Base-by-base conservation (phyloP, 2,797 vertebrate species). In the Glyptemys insculpta region DNA sequence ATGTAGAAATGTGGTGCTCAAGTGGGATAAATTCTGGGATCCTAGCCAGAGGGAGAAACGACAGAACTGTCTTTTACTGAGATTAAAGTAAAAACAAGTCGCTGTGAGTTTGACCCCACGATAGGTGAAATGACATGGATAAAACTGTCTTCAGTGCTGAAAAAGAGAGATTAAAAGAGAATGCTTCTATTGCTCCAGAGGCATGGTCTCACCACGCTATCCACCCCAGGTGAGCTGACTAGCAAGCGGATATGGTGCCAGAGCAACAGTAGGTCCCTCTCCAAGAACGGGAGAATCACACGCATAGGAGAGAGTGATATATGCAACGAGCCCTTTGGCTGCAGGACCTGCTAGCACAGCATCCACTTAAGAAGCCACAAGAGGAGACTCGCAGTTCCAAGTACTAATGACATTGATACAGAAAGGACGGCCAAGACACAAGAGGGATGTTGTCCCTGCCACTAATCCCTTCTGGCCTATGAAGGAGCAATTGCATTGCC, bases 61-160 rank as follows among this genome's bases (percentile, higher is more conserved):
- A 65, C 91, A 94, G 78, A 86, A 19, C 74, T 68, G 29, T 10
- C 49, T 88, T 92, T 91, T 96, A n/a, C 84, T 11, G 57, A 95
- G 87, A 93, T 87, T n/a, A 95, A 96, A 94, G 34, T 31, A 93
- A 83, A 92, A n/a, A 47, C 11, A 34, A 85, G 53, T 49, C 10
- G 0, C 65, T 78, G 14, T 91, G 59, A 54, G 88, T 68, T 47
- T 78, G 65, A 54, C 62, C 72, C 89, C 86, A 8, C 2, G 9
- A 27, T 65, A 50, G 81, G 54, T 79, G 81, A 84, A 56, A 86
- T 34, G 31, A 79, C 57, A 53, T 92, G 82, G 54, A 59, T 37
- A 92, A 81, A 96, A 41, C 16, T 49, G 76, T 34, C 19, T 87
- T 31, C 52, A 85, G n/a, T 88, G 54, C 80, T 88, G 31, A 54